A percentile compares a stretch with the other conserved stretches of the same genome.
Evolutionary conservation across 2,113 vertebrate species (phyloP).

Genomic region (Phalacrocorax pelagicus): DNA sequence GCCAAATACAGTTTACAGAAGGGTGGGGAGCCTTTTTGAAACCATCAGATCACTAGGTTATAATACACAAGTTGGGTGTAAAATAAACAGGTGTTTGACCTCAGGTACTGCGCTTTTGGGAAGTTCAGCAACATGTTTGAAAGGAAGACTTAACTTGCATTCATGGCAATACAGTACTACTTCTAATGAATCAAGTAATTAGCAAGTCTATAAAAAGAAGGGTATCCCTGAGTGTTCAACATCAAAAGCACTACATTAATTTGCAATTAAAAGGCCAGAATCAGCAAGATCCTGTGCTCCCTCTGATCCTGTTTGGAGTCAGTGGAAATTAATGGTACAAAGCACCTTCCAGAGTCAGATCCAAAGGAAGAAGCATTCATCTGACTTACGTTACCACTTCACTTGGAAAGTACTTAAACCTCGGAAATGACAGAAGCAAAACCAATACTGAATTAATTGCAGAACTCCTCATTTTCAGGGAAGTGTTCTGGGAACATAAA

Average conservation of each 20-base stretch:
- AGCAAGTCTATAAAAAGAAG: neutral
- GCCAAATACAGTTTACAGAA: neutral
- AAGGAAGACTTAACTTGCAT: neutral
- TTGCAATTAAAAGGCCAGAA: conserved; percentile 37
- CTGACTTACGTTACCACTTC: neutral
- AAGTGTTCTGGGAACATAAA: neutral
- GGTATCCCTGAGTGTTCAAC: neutral
- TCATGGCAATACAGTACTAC: neutral
- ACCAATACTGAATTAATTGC: neutral
- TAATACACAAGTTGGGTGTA: neutral
- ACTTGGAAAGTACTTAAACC: neutral
- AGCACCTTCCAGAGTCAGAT: neutral
- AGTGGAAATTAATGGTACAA: neutral
- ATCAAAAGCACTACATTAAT: conserved; percentile 23
- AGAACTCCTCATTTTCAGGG: neutral
- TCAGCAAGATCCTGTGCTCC: neutral
- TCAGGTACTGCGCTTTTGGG: neutral
- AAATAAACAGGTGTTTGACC: neutral
- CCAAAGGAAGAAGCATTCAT: neutral
- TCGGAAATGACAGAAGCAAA: neutral
- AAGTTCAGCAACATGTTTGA: neutral
- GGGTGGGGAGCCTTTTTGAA: neutral
- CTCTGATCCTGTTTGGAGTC: neutral
- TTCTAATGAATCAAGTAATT: conserved; percentile 19
- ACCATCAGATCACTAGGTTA: neutral